Percentiles rank a stretch among this genome's conserved stretches.
Conservation (phyloP, 2,113 vertebrate species). For the Psilopogon haemacephalus region DNA sequence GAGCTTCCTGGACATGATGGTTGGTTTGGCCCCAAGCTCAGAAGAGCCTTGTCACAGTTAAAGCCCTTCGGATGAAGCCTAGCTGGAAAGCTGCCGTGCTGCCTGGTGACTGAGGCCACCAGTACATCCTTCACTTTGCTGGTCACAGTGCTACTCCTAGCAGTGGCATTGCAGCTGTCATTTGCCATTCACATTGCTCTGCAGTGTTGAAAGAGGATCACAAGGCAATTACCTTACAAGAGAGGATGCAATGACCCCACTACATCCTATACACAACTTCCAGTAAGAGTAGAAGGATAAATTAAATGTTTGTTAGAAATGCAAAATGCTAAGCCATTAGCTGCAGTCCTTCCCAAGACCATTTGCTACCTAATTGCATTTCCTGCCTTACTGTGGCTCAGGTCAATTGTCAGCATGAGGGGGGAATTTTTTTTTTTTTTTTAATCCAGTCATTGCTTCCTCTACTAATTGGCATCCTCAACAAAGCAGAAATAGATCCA, state of each 20-base stretch:
- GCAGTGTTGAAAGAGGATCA: not conserved
- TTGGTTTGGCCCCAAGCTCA: not conserved
- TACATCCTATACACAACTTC: not conserved
- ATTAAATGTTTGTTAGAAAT: not conserved
- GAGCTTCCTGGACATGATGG: not conserved
- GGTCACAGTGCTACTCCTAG: not conserved
- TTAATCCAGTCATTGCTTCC: not conserved
- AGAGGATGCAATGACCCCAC: not conserved
- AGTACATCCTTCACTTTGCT: not conserved
- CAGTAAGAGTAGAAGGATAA: not conserved
- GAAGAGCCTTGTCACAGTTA: not conserved
- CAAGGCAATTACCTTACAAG: not conserved
- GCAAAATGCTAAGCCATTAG: not conserved
- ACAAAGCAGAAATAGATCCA: not conserved
- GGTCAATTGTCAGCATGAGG: not conserved
- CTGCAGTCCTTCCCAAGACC: not conserved
- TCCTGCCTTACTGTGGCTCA: not conserved
- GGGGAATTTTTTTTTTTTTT: not conserved
- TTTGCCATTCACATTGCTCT: not conserved
- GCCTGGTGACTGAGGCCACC: not conserved
- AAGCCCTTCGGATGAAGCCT: not conserved
- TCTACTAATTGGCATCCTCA: slow-evolving; percentile 4
- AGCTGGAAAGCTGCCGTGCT: not conserved
- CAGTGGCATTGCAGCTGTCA: not conserved
- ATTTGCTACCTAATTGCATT: not conserved